Conservation (phyloP, 1,140 invertebrate genomes). For the Drosophila ficusphila region DNA sequence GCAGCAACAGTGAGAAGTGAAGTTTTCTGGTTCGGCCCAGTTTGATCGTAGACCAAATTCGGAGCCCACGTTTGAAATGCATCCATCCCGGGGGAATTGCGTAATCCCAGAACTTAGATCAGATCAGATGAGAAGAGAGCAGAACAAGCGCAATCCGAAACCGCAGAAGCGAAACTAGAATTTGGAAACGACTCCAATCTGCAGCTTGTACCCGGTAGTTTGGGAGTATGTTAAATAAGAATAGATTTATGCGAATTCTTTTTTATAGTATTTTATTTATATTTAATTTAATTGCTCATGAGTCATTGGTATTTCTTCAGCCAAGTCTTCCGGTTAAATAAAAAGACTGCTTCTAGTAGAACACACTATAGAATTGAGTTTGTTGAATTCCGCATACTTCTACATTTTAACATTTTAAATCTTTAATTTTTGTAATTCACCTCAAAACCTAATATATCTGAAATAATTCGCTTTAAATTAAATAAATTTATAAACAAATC, state of each 20-base stretch:
- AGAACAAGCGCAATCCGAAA: not conserved
- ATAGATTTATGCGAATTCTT: conserved; percentile 24
- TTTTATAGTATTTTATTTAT: conserved; percentile 15
- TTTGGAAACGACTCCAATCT: conserved; percentile 23
- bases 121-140: not conserved
- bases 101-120: conserved; percentile 30
- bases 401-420: too few species aligned
- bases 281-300: conserved; percentile 5
- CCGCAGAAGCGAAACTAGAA: conserved; percentile 43
- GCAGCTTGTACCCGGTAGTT: conserved; percentile 30
- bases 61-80: conserved; percentile 19
- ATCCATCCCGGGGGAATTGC: conserved; percentile 13
- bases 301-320: conserved; percentile 4
- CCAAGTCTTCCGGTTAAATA: conserved; percentile 4
- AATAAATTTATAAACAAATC: too few species aligned
- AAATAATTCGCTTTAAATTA: too few species aligned
- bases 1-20: conserved; percentile 24
- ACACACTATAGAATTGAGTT: too few species aligned
- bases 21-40: conserved; percentile 14
- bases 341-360: too few species aligned
- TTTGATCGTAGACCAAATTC: not conserved
- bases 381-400: too few species aligned
- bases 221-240: conserved; percentile 15
- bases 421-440: too few species aligned
- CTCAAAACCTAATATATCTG: too few species aligned